A percentile compares a stretch with the other conserved stretches of the same genome.
Evolutionary conservation across 92 coral and sea anemone genomes (phyloP).

Genomic region (Micromussa lordhowensis): DNA sequence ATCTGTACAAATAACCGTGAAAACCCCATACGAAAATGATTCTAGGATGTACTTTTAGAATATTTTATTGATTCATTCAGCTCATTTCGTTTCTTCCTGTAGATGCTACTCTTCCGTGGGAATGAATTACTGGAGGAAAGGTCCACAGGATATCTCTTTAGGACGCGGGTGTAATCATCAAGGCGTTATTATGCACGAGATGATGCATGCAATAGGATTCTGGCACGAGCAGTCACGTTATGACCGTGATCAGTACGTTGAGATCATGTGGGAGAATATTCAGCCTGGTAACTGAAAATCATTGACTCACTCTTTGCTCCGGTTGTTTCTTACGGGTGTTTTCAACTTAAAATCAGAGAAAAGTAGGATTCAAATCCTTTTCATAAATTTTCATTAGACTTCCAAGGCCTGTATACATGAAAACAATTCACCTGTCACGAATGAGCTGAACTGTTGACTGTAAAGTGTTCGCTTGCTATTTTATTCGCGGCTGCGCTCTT

Average conservation of each 20-base stretch:
- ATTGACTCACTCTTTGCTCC: not conserved
- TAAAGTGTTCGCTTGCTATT: no score
- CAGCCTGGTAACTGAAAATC: slow-evolving; percentile 30
- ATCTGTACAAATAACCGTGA: no score
- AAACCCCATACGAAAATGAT: not conserved
- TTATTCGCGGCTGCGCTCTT: no score
- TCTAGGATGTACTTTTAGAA: no score
- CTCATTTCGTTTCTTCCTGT: not conserved
- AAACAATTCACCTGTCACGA: no score
- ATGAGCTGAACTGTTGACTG: no score
- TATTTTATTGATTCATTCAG: no score
- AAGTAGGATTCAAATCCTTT: no score
- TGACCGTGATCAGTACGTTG: slow-evolving; percentile 81
- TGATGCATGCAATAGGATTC: slow-evolving; percentile 91
- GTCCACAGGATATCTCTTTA: slow-evolving; percentile 75
- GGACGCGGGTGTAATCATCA: slow-evolving; percentile 74
- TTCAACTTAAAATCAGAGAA: not conserved
- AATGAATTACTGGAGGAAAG: slow-evolving; percentile 49
- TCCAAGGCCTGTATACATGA: no score
- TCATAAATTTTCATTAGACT: no score
- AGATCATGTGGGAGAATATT: slow-evolving; percentile 90
- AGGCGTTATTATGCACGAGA: slow-evolving; percentile 80
- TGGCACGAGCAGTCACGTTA: slow-evolving; percentile 96
- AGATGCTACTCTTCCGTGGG: slow-evolving; percentile 89
- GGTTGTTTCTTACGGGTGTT: not conserved